A percentile compares a stretch with the other conserved stretches of the same genome.
These are phyloP conservation scores for Amazona guildingii DNA, from an alignment of 2,113 vertebrate genomes.

Conservation along the genomic window DNA sequence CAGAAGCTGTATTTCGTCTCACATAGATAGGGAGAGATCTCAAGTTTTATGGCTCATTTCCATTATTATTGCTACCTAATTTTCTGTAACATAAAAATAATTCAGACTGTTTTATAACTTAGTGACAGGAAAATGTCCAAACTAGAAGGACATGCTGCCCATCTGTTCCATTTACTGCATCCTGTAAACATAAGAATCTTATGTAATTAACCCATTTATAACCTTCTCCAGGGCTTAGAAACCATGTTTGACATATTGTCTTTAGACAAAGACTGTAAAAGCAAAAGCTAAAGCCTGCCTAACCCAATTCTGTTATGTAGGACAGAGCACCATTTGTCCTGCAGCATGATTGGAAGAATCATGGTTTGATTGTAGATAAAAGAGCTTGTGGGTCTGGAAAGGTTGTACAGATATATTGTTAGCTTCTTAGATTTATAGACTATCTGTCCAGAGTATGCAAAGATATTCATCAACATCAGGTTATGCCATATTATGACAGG, in stretches of 20 bases:
- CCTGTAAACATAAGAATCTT: conserved; percentile 43
- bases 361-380: background rate
- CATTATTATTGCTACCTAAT: conserved; percentile 52
- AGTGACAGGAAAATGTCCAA: conserved; percentile 39
- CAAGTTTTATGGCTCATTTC: conserved; percentile 50
- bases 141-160: conserved; percentile 16
- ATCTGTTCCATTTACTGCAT: conserved; percentile 59
- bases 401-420: background rate
- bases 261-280: background rate
- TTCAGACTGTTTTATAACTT: conserved; percentile 51
- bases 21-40: background rate
- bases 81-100: conserved; percentile 63
- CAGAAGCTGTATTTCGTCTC: background rate
- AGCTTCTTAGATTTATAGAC: background rate
- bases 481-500: background rate
- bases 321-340: background rate
- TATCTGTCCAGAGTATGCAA: background rate
- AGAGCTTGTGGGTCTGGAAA: background rate
- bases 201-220: conserved; percentile 54
- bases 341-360: background rate
- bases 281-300: background rate
- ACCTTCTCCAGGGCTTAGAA: conserved; percentile 32
- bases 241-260: background rate
- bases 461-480: background rate
- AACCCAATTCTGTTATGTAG: background rate